Base-by-base conservation (phyloP, 2,888 invertebrate genomes). In the Hemistola chrysoprasaria region DNA sequence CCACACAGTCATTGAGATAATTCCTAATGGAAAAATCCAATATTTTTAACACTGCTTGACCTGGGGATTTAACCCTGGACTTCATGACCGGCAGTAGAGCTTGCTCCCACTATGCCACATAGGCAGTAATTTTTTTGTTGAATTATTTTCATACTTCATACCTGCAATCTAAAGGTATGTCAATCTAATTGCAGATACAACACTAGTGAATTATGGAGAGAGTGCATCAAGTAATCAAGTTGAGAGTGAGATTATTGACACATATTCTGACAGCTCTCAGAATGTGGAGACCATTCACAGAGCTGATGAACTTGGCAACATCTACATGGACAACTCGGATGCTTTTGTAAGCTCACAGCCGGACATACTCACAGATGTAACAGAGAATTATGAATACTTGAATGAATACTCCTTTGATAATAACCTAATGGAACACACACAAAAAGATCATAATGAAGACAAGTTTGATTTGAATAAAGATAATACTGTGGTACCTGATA, bases 141-240 rank as follows among this genome's bases (percentile, higher is more conserved):
- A n/a, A n/a, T n/a, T n/a, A n/a, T n/a, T n/a, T n/a, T n/a, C n/a
- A n/a, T n/a, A n/a, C n/a, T n/a, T n/a, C n/a, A n/a, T n/a, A n/a
- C n/a, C n/a, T n/a, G n/a, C n/a, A n/a, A n/a, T n/a, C n/a, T n/a
- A n/a, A n/a, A n/a, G n/a, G n/a, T 16, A 2, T 16, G 16, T 16
- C 16, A 2, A 16, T n/a, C n/a, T 16, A 16, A 16, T 16, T 71
- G 8, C 59, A 88, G 88, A 88, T 58, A 87, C 87, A 40, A 88
- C 87, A 41, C 53, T 88, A 39, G 78, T 79, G 2, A 88, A 88
- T 50, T 88, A 86, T 63, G 80, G 75, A 26, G 88, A 87, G 49
- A 75, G 58, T 51, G 59, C 64, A 34, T 68, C 62, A 46, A 70
- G 52, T 22, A 50, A 62, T 3, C 77, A 62, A 32, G 48, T 70